phyloP scores from a whole-genome alignment of 2,797 vertebrate species.

The Bradypodion pumilum region DNA sequence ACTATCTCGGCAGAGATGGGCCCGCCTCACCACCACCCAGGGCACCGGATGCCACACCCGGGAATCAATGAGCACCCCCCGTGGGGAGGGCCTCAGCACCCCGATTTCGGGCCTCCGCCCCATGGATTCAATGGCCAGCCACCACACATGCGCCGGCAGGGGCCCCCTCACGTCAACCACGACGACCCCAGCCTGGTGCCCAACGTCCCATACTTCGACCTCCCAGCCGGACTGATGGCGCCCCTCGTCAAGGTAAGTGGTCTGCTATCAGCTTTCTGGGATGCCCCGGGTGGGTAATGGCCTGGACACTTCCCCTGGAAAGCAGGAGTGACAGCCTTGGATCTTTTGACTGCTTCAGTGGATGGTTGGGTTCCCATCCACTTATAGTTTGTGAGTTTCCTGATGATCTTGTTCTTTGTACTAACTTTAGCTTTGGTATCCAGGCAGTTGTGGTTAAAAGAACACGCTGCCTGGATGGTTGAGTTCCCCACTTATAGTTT shows the following conservation, averaged over 20 bases:
- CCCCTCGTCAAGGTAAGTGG: conserved; percentile 90
- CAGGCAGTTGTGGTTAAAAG: too few species aligned
- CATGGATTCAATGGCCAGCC: conserved; percentile 97
- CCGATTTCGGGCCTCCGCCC: conserved; percentile 91
- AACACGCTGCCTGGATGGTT: too few species aligned
- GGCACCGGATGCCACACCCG: conserved; percentile 92
- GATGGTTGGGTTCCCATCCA: too few species aligned
- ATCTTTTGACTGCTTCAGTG: too few species aligned
- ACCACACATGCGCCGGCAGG: conserved; percentile 90
- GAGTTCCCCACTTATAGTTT: too few species aligned
- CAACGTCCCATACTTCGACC: conserved; percentile 96
- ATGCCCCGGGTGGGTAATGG: too few species aligned
- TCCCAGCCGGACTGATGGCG: conserved; percentile 98
- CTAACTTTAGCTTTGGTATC: too few species aligned
- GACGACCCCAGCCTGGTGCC: conserved; percentile 97
- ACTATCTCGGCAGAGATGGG: conserved; percentile 84
- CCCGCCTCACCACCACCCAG: conserved; percentile 93
- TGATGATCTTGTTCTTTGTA: too few species aligned
- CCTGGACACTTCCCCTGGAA: too few species aligned
- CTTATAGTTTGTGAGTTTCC: too few species aligned
- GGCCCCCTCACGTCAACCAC: conserved; percentile 86
- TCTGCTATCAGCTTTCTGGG: too few species aligned
- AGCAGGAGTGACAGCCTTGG: too few species aligned
- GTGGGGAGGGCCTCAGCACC: conserved; percentile 92
- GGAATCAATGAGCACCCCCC: conserved; percentile 92